A percentile compares a stretch with the other conserved stretches of the same genome.
These are phyloP conservation scores for Struthio camelus DNA, from an alignment of 2,113 vertebrate species.

Conservation along the genomic window DNA sequence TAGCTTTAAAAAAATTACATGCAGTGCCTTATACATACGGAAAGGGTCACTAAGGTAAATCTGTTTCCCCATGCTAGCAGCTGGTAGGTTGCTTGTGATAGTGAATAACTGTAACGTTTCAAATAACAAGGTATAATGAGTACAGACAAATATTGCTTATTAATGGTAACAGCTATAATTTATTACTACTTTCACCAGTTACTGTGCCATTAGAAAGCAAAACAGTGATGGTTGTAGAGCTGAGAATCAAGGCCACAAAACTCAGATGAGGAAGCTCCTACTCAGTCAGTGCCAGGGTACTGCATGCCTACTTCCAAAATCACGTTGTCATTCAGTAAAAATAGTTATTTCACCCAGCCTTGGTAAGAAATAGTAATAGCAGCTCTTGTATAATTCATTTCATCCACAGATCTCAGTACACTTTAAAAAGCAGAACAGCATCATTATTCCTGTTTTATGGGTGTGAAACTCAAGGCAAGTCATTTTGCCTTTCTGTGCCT, in stretches of 20 bases:
- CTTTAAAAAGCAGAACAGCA: conserved; percentile 5
- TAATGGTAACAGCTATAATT: not conserved
- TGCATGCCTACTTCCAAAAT: not conserved
- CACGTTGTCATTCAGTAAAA: not conserved
- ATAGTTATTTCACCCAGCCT: not conserved
- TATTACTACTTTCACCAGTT: not conserved
- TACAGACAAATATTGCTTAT: not conserved
- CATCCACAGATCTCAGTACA: not conserved
- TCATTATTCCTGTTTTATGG: not conserved
- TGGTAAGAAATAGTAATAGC: not conserved
- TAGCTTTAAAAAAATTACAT: not conserved
- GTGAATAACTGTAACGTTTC: not conserved
- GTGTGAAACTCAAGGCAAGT: not conserved
- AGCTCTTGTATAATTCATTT: not conserved
- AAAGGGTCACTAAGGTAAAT: not conserved
- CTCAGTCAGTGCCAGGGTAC: not conserved
- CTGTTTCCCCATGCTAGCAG: not conserved
- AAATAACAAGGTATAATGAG: not conserved
- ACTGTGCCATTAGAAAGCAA: not conserved
- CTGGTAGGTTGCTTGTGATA: not conserved
- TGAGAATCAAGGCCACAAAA: not conserved
- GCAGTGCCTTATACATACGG: not conserved
- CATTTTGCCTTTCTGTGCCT: not conserved
- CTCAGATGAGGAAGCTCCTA: not conserved
- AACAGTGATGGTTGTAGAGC: not conserved